Conservation (phyloP, 2,888 invertebrate species). For the Cosmorhoe ocellata region DNA sequence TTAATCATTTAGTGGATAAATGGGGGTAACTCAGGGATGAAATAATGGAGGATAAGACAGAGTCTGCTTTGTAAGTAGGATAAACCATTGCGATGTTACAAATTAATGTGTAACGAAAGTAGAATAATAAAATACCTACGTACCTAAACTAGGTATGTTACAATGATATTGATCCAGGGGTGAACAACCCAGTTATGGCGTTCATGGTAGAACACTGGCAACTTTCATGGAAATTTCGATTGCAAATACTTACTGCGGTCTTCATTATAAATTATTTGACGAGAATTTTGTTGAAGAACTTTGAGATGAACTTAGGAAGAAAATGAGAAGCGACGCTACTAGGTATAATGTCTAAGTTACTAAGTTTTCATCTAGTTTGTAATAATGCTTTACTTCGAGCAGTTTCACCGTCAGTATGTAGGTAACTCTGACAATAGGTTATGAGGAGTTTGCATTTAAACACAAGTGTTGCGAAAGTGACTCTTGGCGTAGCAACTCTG, state of each 20-base stretch:
- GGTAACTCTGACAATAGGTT: too few species aligned
- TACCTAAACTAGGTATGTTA: not conserved
- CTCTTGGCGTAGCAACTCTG: too few species aligned
- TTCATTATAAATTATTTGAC: slow-evolving; percentile 4
- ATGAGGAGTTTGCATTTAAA: too few species aligned
- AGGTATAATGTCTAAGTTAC: too few species aligned
- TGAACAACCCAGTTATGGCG: slow-evolving; percentile 1
- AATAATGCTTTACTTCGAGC: too few species aligned
- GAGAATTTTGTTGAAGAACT: not conserved
- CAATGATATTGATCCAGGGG: slow-evolving; percentile 1
- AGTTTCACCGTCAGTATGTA: too few species aligned
- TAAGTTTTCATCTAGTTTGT: not conserved
- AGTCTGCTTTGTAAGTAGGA: too few species aligned
- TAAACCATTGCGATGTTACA: too few species aligned
- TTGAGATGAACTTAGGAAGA: not conserved
- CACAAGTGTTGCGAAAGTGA: too few species aligned
- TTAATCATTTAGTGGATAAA: too few species aligned
- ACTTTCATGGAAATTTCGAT: not conserved
- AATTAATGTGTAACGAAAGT: not conserved
- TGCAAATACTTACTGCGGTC: not conserved
- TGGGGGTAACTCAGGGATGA: too few species aligned
- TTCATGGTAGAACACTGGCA: not conserved
- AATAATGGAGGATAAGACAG: too few species aligned
- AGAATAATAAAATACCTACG: not conserved
- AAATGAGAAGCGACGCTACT: not conserved